Evolutionary conservation across 1,140 invertebrate species (phyloP).

Genomic region (Drosophila funebris): DNA sequence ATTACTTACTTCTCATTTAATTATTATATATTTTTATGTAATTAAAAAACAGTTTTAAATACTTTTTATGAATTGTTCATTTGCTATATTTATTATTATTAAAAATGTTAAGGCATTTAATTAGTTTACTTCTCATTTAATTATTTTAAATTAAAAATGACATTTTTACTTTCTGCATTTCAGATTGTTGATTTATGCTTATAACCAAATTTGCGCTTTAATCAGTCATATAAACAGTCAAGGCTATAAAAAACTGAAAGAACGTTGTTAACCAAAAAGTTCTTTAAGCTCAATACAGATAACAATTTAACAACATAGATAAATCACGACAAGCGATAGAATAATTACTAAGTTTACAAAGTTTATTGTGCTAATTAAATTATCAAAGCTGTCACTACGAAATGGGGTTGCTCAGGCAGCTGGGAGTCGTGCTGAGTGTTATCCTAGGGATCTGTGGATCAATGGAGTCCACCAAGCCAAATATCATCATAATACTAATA

Average conservation of each 20-base stretch:
- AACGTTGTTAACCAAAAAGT: background rate
- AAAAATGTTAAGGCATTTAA: too few relatives aligned
- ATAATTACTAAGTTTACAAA: constrained; percentile 1
- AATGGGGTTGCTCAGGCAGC: constrained; percentile 15
- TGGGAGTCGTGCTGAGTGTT: background rate
- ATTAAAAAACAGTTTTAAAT: too few relatives aligned
- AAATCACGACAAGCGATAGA: constrained; percentile 1
- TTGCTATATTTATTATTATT: too few relatives aligned
- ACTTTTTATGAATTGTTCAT: too few relatives aligned
- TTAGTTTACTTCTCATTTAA: background rate
- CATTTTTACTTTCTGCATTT: background rate
- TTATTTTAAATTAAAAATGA: background rate
- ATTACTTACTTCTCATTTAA: too few relatives aligned
- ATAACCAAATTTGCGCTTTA: background rate
- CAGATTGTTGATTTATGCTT: background rate
- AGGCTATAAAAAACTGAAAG: background rate
- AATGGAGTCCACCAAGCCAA: constrained; percentile 44
- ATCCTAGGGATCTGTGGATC: constrained; percentile 15
- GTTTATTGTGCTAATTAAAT: background rate
- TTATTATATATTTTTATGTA: too few relatives aligned
- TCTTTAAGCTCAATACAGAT: background rate
- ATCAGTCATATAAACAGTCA: background rate
- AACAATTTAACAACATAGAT: background rate
- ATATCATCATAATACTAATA: constrained; percentile 74
- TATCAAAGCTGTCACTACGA: background rate